Percentiles rank a stretch among this genome's conserved stretches.
phyloP scores from a whole-genome alignment of 2,113 vertebrate genomes.

The Eudorcas thomsonii region DNA sequence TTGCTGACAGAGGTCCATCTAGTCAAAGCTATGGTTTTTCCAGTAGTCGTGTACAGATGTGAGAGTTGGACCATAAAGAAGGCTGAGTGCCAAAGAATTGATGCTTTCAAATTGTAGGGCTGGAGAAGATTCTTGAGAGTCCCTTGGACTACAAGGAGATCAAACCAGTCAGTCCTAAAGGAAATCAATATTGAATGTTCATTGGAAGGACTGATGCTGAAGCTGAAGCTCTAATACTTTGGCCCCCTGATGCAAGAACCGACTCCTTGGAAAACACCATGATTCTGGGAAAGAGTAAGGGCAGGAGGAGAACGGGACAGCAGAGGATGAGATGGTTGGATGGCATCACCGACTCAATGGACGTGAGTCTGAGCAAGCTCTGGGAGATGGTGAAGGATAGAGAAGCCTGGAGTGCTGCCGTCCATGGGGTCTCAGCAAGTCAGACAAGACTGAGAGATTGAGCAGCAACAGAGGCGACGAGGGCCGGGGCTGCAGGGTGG shows the following conservation, averaged over 20 bases:
- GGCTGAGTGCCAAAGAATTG: background rate
- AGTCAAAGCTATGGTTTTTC: background rate
- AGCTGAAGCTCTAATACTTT: background rate
- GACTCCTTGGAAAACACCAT: background rate
- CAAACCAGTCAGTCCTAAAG: background rate
- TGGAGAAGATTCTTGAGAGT: background rate
- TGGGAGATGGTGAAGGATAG: background rate
- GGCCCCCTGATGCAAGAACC: background rate
- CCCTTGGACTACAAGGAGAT: background rate
- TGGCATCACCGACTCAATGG: background rate
- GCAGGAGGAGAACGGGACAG: background rate
- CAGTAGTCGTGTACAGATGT: background rate
- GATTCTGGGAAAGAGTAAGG: background rate
- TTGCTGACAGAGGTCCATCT: background rate
- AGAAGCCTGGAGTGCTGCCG: background rate
- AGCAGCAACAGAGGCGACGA: background rate
- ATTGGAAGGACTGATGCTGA: background rate
- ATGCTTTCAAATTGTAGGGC: background rate
- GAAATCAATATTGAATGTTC: background rate
- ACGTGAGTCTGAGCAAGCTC: background rate
- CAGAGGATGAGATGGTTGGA: background rate
- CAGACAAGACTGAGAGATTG: background rate
- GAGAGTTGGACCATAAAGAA: background rate
- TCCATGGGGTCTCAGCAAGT: background rate
- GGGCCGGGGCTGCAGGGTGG: background rate